These are phyloP conservation scores for Zaprionus capensis DNA, from an alignment of 1,140 invertebrate species.

Conservation along the genomic window DNA sequence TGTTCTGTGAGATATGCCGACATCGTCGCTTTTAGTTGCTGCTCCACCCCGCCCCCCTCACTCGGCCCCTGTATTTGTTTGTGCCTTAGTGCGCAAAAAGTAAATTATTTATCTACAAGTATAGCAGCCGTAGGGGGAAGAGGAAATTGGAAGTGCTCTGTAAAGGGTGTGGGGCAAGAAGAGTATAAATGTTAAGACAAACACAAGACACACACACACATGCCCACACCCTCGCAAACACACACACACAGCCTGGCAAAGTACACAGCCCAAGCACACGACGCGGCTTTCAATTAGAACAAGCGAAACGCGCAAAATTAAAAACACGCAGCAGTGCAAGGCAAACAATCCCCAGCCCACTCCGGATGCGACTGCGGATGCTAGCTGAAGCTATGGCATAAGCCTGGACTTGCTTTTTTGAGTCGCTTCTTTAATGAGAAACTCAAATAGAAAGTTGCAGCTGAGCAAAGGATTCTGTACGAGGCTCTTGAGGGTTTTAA, in stretches of 20 bases:
- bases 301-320: constrained; percentile 81
- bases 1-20: constrained; percentile 69
- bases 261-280: constrained; percentile 50
- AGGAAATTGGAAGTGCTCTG: constrained; percentile 66
- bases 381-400: constrained; percentile 11
- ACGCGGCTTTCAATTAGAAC: constrained; percentile 80
- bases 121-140: constrained; percentile 19
- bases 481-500: background rate
- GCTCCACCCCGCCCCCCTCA: background rate
- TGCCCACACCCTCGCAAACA: too few species aligned
- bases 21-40: constrained; percentile 60
- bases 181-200: constrained; percentile 78
- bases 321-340: constrained; percentile 79
- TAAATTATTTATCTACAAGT: constrained; percentile 82
- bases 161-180: constrained; percentile 1
- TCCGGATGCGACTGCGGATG: constrained; percentile 10
- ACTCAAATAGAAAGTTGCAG: constrained; percentile 70
- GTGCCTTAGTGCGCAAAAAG: constrained; percentile 80
- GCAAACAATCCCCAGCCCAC: constrained; percentile 53
- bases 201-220: constrained; percentile 62
- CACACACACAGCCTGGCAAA: constrained; percentile 21
- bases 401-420: constrained; percentile 9
- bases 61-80: constrained; percentile 60
- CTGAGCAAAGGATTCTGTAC: constrained; percentile 20
- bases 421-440: constrained; percentile 64